phyloP scores from a whole-genome alignment of 1,140 invertebrate species.

The Galleria mellonella region DNA sequence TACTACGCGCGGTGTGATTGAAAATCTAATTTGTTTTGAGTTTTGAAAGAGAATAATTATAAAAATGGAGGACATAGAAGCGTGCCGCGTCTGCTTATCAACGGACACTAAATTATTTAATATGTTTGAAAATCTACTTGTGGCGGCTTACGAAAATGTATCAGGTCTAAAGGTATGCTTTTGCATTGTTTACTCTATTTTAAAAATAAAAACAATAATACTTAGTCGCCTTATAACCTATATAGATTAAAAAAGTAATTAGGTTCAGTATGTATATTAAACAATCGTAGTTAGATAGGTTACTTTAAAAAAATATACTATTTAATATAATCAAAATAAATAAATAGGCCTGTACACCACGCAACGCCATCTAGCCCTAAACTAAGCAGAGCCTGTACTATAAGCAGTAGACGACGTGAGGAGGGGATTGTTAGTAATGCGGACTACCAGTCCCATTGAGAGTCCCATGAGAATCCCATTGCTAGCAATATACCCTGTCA shows the following conservation, averaged over 20 bases:
- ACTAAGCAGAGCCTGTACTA: too few species aligned
- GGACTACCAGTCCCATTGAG: too few species aligned
- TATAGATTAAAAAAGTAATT: too few species aligned
- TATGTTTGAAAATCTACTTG: constrained; percentile 13
- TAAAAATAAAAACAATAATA: too few species aligned
- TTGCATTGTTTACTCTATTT: background rate
- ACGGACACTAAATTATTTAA: constrained; percentile 18
- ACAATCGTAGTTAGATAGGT: background rate
- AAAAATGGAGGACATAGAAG: constrained; percentile 20
- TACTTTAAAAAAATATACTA: background rate
- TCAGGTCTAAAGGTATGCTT: constrained; percentile 14
- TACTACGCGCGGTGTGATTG: background rate
- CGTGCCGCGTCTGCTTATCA: constrained; percentile 20
- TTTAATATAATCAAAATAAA: background rate
- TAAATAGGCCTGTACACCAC: background rate
- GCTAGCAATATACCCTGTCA: too few species aligned
- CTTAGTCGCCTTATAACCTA: too few species aligned
- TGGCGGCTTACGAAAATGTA: constrained; percentile 12
- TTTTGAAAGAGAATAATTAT: background rate
- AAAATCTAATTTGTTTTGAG: background rate
- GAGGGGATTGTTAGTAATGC: too few species aligned
- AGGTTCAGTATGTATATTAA: background rate
- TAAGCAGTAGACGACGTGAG: too few species aligned
- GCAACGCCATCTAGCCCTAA: too few species aligned
- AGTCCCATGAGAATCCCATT: too few species aligned